Conservation (phyloP, 1,140 invertebrate species). For the Lepidostoma basale region DNA sequence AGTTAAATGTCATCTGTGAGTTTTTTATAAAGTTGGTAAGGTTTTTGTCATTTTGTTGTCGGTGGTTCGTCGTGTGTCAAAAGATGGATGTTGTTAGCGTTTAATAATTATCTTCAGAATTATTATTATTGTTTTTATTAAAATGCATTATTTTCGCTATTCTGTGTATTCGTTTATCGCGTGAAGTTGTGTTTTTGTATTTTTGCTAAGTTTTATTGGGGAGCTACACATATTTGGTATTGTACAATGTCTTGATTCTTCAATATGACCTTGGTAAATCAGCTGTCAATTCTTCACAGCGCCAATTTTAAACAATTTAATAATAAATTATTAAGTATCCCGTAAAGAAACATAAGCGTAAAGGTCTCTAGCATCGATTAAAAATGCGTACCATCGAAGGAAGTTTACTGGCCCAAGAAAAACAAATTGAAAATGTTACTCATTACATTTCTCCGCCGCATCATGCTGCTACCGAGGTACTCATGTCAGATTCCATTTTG, state of each 20-base stretch:
- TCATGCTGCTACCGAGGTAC: conserved; percentile 25
- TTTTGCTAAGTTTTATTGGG: neutral
- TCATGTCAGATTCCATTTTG: neutral
- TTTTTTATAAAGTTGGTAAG: too few species aligned
- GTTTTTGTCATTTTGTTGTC: neutral
- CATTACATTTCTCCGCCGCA: conserved; percentile 34
- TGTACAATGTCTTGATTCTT: conserved; percentile 22
- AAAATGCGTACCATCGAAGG: conserved; percentile 33
- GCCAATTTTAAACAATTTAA: conserved; percentile 32
- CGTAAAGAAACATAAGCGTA: too few species aligned
- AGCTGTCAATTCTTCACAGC: conserved; percentile 39
- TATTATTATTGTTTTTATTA: conserved; percentile 12
- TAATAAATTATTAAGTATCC: too few species aligned
- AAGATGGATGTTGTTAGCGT: conserved; percentile 22
- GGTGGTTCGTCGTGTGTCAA: conserved; percentile 28
- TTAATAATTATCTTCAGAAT: conserved; percentile 8
- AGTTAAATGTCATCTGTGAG: too few species aligned
- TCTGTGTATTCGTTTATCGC: neutral
- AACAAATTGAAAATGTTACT: conserved; percentile 21
- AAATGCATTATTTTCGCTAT: neutral
- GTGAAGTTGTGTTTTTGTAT: neutral
- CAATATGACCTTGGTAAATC: conserved; percentile 37
- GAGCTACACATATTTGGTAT: neutral
- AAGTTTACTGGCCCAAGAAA: conserved; percentile 28
- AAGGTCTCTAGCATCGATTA: neutral